Base-by-base conservation (phyloP, 2,113 vertebrate genomes). In the Charadrius vociferus region DNA sequence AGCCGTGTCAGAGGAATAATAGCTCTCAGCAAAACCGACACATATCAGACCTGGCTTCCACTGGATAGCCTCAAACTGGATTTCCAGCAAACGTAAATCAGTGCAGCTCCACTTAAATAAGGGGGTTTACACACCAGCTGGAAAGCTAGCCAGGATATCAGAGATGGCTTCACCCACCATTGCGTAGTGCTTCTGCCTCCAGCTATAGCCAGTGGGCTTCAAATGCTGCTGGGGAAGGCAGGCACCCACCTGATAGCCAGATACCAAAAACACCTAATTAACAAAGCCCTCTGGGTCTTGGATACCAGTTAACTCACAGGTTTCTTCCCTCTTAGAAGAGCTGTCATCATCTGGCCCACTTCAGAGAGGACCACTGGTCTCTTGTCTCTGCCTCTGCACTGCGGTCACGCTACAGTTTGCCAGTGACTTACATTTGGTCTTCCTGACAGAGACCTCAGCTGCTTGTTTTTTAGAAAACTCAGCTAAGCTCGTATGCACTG, bases 1-100 rank as follows among this genome's bases (percentile, higher is more conserved):
- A 84, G 30, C 32, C 0, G 3, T 89, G 84, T 96, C 67, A 74
- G 67, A 93, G 63, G 67, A 95, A 91, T 71, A 95, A 92, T 93
- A 94, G 62, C 45, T 82, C 63, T 55, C 20, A 73, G 62, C 81
- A 88, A 93, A 94, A 89, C 55, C 1, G 0, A 82, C 3, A 1
- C 5, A 0, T 62, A 81, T 95, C 50, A 32, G 62, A 34, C 49
- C 91, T 73, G 81, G 37, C 58, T 94, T 88, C 71, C 67, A 82
- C n/a, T 50, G 73, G 26, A 66, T n/a, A 59, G 23, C 16, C 37
- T 94, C 87, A 65, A 30, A 82, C 29, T 84, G 36, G 21, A 83
- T 94, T 96, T 87, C 91, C 78, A 83, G 66, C 80, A 88, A 90
- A 34, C 58, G 85, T 90, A 96, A 96, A 93, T 88, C 89, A 93